phyloP scores from a whole-genome alignment of 2,797 vertebrate genomes.

The Orientallactaga sibirica region DNA sequence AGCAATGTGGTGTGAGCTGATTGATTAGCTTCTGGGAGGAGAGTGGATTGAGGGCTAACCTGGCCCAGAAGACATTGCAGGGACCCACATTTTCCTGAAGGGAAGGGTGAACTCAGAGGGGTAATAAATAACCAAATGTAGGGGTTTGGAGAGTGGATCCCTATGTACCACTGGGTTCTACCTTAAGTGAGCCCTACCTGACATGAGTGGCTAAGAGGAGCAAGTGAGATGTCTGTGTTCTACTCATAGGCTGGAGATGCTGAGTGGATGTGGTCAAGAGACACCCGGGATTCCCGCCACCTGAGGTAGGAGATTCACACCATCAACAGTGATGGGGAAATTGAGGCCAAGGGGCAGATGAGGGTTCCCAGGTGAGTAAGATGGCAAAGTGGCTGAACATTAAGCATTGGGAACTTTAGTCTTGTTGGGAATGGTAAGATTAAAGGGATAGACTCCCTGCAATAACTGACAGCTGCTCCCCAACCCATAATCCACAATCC shows the following conservation, averaged over 20 bases:
- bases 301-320: background rate
- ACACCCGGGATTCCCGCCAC: background rate
- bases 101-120: too few relatives aligned
- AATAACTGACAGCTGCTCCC: too few relatives aligned
- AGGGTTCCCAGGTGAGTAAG: background rate
- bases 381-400: background rate
- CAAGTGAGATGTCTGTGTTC: background rate
- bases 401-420: background rate
- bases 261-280: background rate
- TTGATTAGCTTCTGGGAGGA: constrained; percentile 4
- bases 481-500: background rate
- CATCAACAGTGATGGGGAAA: background rate
- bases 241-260: background rate
- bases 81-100: background rate
- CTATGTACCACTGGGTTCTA: background rate
- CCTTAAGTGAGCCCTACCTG: background rate
- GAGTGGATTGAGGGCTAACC: background rate
- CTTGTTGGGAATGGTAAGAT: background rate
- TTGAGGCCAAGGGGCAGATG: background rate
- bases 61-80: background rate
- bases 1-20: background rate
- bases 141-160: background rate
- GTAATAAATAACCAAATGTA: too few relatives aligned
- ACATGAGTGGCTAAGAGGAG: background rate
- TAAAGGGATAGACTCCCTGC: background rate